Evolutionary conservation across 1,140 invertebrate genomes (phyloP), one percentile per base, ranked within the genome.

Genomic region (Drosophila subobscura): DNA sequence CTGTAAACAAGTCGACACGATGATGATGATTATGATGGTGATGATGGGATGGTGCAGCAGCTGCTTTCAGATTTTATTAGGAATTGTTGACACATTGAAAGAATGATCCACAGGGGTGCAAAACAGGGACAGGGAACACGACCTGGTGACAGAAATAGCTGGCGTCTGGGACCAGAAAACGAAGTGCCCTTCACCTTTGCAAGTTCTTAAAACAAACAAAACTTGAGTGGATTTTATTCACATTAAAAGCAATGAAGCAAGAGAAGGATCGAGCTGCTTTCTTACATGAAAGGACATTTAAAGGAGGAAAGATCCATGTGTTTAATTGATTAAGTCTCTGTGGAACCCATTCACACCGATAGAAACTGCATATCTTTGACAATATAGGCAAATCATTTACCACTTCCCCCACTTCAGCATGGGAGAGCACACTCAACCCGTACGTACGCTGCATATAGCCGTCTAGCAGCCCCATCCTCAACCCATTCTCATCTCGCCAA

Each of bases 1-100:
- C 52, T 42, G 73, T 84, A 72, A 83, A 83, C 72, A 79, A 60
- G 53, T 25, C 50, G 33, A 64, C 29, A 57, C 3, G 27, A 74
- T 37, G 22, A 70, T 61, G 22, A 71, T 25, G 16, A 57, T n/a
- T n/a, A n/a, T 51, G 10, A 67, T 67, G 6, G 45, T 54, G 12
- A 42, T 57, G 12, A 41, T 41, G 33, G 4, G 29, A 42, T 29
- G 29, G 51, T 20, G 16, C 50, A 61, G 52, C 76, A 70, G 70
- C 50, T 79, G 77, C 42, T 49, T 41, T 12, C 6, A 7, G n/a
- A 33, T 68, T 64, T 64, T 57, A 23, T 51, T 60, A 41, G 7
- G 44, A 44, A 49, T 63, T 63, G 14, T 57, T 61, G 25, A 22
- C 27, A 33, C 37, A 53, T 47, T 16, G n/a, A 20, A 29, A 20